Evolutionary conservation across 64 coral and sea anemone genomes (phyloP), one percentile per base, ranked within the genome.

Genomic region (Porites lutea): DNA sequence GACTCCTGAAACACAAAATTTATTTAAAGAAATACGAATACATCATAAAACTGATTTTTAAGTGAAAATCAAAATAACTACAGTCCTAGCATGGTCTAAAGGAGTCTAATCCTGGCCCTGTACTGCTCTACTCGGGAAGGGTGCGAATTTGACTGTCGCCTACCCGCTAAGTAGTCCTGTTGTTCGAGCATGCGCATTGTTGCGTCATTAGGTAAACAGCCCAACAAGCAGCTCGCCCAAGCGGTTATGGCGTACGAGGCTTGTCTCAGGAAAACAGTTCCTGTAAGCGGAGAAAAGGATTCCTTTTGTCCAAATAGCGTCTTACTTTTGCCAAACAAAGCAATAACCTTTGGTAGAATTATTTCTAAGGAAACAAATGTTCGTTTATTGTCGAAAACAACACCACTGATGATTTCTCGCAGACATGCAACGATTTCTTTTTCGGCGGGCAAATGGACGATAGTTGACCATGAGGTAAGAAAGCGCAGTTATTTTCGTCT

Each of bases 361-460:
- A 92, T 87, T 77, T 94, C 95, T 80, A 59, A 62, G 9, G 95
- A 97, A 59, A 70, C 83, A 16, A 94, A 94, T 75, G 95, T 94
- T 53, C 92, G 92, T 21, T 84, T 97, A 21, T 65, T 79, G 72
- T 97, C 95, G 23, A 97, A 88, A 52, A 87, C 67, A 43, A 75
- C 95, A 14, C 95, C 95, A 19, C 82, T 97, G 53, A 97, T 97
- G 95, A 94, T 97, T 77, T 97, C 95, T 91, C 95, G 95, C 49
- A 86, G 90, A 94, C 95, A 97, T 90, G 92, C 95, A 4, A 97
- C 95, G 22, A 81, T 97, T 77, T 86, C 95, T 59, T 80, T 46
- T 51, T 81, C 71, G 27, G 92, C 73, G 50, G 95, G 83, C 13
- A 94, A 97, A 79, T 97, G 95, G 95, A 87, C 51, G 20, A 79